Evolutionary conservation across 2,797 vertebrate species (phyloP), one percentile per base, ranked within the genome.

Genomic region (Zalophus californianus): DNA sequence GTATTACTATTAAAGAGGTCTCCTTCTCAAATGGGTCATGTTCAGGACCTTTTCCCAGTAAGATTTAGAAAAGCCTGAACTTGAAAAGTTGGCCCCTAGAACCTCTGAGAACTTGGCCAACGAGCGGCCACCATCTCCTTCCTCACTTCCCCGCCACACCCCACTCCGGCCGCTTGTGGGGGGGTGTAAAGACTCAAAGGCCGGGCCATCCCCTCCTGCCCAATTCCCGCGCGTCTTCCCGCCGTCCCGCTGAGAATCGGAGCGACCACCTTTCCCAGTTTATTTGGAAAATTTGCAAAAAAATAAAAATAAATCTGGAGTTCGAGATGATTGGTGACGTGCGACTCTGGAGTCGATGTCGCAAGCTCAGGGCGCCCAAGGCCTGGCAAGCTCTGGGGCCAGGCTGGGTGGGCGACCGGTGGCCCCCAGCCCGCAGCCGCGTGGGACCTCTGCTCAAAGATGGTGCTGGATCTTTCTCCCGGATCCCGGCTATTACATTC

Each of bases 141-240:
- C 5, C 3, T 58, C 58, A 4, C 7, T 1, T 32, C 1, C 0
- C 6, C 8, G 10, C 5, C 1, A 7, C 27, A 10, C 20, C 0
- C 13, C 25, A 78, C 23, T 14, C 27, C 3, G 0, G 62, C 11
- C 13, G 4, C 62, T 58, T 11, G 10, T 29, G 29, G 7, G 72
- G 72, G 14, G 14, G 29, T 21, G 60, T 35, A 66, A 52, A 58
- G 38, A 27, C 77, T 64, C 20, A 14, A 41, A 48, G 56, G 12
- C 50, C 1, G n/a, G 70, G 35, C 29, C 1, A 35, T 7, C 18
- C n/a, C 9, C 50, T 12, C 2, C n/a, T 50, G n/a, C 80, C 48
- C 44, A 50, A 0, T 38, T 50, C 48, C 41, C 6, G 12, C 38
- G 25, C 8, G 23, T 27, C 56, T 56, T 58, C 29, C 11, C 0